phyloP scores from a whole-genome alignment of 2,888 invertebrate species.

The Chirona hameri region DNA sequence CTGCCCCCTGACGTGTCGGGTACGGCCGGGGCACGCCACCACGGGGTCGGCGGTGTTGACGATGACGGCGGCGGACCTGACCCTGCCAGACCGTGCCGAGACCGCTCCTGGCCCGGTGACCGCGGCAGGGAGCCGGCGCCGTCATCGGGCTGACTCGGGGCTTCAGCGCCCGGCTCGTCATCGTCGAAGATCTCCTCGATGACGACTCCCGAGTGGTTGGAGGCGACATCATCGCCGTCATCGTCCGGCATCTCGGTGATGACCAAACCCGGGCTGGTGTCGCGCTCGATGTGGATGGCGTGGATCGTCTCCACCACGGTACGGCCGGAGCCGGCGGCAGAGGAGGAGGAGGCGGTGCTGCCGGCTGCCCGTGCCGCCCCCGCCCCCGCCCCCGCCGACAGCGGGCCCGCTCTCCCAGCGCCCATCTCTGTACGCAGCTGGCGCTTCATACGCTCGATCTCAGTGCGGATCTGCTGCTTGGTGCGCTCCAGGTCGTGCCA shows the following conservation, averaged over 20 bases:
- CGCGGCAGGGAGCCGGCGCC: too few relatives aligned
- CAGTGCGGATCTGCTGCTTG: neutral
- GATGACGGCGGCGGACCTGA: too few relatives aligned
- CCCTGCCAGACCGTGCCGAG: too few relatives aligned
- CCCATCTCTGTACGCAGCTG: neutral
- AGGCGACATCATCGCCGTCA: constrained; percentile 37
- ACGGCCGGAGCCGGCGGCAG: constrained; percentile 81
- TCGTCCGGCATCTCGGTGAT: neutral
- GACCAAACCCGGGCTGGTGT: neutral
- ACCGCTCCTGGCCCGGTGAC: too few relatives aligned
- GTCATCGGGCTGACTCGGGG: too few relatives aligned
- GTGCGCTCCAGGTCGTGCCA: constrained; percentile 33
- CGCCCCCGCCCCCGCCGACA: constrained; percentile 37
- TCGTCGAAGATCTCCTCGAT: neutral
- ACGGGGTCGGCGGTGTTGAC: too few relatives aligned
- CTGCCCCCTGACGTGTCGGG: too few relatives aligned
- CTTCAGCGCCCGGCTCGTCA: too few relatives aligned
- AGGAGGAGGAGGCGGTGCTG: constrained; percentile 55
- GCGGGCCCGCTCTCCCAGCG: neutral
- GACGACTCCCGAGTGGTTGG: constrained; percentile 41
- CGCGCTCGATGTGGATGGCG: constrained; percentile 38
- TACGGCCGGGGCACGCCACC: too few relatives aligned
- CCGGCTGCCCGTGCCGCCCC: constrained; percentile 41
- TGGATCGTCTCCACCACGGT: constrained; percentile 56
- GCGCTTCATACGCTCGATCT: neutral